These are phyloP conservation scores for Hyles lineata DNA, from an alignment of 2,888 invertebrate genomes.

Conservation along the genomic window DNA sequence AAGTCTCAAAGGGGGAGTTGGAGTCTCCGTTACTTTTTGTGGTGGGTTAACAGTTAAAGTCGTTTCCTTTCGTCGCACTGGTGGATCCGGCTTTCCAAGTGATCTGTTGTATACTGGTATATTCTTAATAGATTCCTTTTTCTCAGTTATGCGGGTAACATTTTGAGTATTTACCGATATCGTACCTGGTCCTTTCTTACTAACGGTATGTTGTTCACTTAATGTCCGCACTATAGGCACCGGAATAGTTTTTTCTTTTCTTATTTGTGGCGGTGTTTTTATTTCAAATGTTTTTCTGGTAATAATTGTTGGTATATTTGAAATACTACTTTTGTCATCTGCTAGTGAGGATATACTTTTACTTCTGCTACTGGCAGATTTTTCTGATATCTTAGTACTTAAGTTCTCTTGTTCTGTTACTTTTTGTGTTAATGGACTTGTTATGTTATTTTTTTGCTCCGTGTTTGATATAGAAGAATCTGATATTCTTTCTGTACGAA, in stretches of 20 bases:
- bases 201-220: not conserved
- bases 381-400: not conserved
- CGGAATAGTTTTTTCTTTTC: not conserved
- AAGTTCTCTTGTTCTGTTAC: not conserved
- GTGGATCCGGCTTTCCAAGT: not conserved
- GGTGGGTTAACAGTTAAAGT: not conserved
- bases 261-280: not conserved
- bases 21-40: slow-evolving; percentile 1
- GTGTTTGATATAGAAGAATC: not conserved
- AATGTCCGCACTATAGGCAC: not conserved
- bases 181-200: not conserved
- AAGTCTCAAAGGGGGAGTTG: not conserved
- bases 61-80: not conserved
- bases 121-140: not conserved
- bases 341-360: not conserved
- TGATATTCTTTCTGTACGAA: not conserved
- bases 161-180: not conserved
- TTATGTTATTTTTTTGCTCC: not conserved
- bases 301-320: not conserved
- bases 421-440: not conserved
- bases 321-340: not conserved
- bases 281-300: slow-evolving; percentile 4
- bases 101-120: not conserved
- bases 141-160: too few relatives aligned
- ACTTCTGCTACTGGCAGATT: not conserved